Percentiles rank a stretch among this genome's conserved stretches.
Conservation (phyloP, 2,113 vertebrate species). For the Alexandromys fortis region DNA sequence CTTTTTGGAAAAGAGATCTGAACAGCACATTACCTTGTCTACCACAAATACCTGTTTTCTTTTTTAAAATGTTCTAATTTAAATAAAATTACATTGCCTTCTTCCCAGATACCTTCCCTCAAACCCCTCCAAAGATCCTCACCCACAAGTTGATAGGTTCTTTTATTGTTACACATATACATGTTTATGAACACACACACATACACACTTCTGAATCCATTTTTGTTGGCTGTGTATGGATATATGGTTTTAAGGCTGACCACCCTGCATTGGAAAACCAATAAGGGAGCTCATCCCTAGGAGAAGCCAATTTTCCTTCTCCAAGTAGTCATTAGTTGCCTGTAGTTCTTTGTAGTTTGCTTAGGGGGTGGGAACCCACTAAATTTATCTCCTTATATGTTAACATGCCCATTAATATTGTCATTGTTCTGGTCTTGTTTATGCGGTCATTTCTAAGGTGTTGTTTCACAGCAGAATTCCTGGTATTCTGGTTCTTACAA, state of each 20-base stretch:
- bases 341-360: neutral
- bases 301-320: neutral
- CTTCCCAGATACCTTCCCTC: neutral
- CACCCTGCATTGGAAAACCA: too few relatives aligned
- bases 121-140: neutral
- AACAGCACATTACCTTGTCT: neutral
- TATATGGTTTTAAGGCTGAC: too few relatives aligned
- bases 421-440: too few relatives aligned
- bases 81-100: neutral
- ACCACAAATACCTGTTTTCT: neutral
- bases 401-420: neutral
- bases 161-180: neutral
- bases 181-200: neutral
- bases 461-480: too few relatives aligned
- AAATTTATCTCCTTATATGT: neutral
- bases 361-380: too few relatives aligned
- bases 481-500: too few relatives aligned
- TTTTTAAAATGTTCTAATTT: neutral
- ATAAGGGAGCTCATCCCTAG: too few relatives aligned
- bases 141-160: neutral
- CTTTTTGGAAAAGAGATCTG: neutral
- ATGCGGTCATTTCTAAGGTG: too few relatives aligned
- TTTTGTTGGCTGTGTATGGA: too few relatives aligned
- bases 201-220: neutral
- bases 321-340: neutral